Conservation (phyloP, 2,888 invertebrate genomes). For the Acholoe squamosa region DNA sequence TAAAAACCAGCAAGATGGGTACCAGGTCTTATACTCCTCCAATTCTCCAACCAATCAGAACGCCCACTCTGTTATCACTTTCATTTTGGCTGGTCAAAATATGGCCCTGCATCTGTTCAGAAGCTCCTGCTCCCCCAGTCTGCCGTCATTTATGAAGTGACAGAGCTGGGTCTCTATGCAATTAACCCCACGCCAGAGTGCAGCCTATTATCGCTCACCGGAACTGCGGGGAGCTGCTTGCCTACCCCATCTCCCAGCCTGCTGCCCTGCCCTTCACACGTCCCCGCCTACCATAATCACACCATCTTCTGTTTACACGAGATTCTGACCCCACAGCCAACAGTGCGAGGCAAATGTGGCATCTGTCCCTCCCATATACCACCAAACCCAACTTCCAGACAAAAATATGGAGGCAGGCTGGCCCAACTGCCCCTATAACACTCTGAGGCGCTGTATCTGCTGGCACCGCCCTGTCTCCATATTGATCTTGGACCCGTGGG, state of each 20-base stretch:
- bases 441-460: not conserved
- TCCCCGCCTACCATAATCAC: not conserved
- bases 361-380: not conserved
- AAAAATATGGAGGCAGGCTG: too few species aligned
- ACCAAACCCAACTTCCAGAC: too few species aligned
- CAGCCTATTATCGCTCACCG: not conserved
- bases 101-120: not conserved
- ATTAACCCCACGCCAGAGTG: not conserved
- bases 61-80: not conserved
- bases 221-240: not conserved
- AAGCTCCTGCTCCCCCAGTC: not conserved
- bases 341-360: not conserved
- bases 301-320: constrained; percentile 28
- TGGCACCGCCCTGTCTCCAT: not conserved
- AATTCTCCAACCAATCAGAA: too few species aligned
- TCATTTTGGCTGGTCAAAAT: not conserved
- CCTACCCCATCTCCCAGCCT: not conserved
- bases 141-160: not conserved
- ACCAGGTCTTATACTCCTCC: too few species aligned
- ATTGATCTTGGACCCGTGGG: not conserved
- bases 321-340: not conserved
- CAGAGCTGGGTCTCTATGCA: not conserved
- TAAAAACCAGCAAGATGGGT: too few species aligned
- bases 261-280: not conserved
- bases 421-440: too few species aligned